A percentile compares a stretch with the other conserved stretches of the same genome.
phyloP scores from a whole-genome alignment of 2,113 vertebrate genomes.

The Prunella fulvescens region DNA sequence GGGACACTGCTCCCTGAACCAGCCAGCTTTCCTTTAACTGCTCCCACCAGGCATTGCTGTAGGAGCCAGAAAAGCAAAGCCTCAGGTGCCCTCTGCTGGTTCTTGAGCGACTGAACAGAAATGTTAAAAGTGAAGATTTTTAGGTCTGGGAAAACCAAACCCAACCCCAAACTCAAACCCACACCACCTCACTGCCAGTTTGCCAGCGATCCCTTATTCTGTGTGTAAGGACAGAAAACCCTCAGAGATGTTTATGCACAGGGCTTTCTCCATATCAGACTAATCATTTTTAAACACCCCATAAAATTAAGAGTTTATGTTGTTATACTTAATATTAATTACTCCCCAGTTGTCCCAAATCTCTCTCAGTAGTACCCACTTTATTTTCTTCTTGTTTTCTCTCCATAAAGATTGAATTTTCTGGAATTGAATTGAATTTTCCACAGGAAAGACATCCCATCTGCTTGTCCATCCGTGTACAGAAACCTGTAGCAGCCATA shows the following conservation, averaged over 20 bases:
- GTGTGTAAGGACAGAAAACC: not conserved
- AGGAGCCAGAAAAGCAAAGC: not conserved
- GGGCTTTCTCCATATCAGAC: not conserved
- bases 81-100: slow-evolving; percentile 43
- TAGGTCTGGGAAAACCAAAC: not conserved
- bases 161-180: not conserved
- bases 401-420: not conserved
- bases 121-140: rapidly evolving
- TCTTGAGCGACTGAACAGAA: not conserved
- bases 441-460: not conserved
- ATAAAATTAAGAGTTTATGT: not conserved
- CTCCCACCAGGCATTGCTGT: rapidly evolving
- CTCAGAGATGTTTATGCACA: not conserved
- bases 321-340: not conserved
- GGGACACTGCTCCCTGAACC: not conserved
- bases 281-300: not conserved
- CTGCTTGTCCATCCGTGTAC: rapidly evolving
- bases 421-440: not conserved
- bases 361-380: not conserved
- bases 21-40: no score
- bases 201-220: rapidly evolving
- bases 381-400: not conserved
- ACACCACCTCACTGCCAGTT: not conserved
- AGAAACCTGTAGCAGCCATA: not conserved
- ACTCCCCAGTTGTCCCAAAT: not conserved